These are phyloP conservation scores for Sakesphorus luctuosus DNA, from an alignment of 2,113 vertebrate genomes.

Conservation along the genomic window DNA sequence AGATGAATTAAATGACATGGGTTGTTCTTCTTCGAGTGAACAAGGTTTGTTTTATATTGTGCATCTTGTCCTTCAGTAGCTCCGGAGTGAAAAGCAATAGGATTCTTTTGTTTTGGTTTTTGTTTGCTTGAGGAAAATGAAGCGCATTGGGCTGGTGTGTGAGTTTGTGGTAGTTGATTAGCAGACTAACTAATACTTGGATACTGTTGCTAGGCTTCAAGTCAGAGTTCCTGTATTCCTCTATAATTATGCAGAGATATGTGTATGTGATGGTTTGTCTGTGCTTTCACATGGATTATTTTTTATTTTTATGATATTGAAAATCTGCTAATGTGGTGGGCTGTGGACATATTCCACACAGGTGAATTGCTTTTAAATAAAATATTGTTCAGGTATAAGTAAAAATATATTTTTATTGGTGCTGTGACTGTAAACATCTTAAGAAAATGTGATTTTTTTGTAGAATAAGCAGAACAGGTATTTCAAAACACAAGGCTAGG, in stretches of 20 bases:
- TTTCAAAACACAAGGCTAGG: not conserved
- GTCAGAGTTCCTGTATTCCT: slow-evolving; percentile 70
- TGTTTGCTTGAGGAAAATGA: slow-evolving; percentile 21
- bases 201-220: slow-evolving; percentile 83
- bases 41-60: slow-evolving; percentile 82
- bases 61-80: slow-evolving; percentile 55
- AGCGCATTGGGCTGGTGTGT: slow-evolving; percentile 47
- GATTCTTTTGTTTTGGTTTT: slow-evolving; percentile 9
- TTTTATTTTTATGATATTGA: slow-evolving; percentile 7
- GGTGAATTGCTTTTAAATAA: slow-evolving; percentile 11
- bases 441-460: not conserved
- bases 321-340: not conserved
- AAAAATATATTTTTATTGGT: not conserved
- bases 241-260: slow-evolving; percentile 69
- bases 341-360: not conserved
- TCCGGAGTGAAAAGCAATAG: slow-evolving; percentile 23
- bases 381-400: not conserved
- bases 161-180: slow-evolving; percentile 73
- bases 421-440: not conserved
- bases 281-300: slow-evolving; percentile 60
- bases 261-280: slow-evolving; percentile 57
- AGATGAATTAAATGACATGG: slow-evolving; percentile 82
- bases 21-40: slow-evolving; percentile 83
- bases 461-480: not conserved
- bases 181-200: slow-evolving; percentile 75